These are phyloP conservation scores for Gadus macrocephalus DNA, from an alignment of 2,113 vertebrate genomes.

Conservation along the genomic window DNA sequence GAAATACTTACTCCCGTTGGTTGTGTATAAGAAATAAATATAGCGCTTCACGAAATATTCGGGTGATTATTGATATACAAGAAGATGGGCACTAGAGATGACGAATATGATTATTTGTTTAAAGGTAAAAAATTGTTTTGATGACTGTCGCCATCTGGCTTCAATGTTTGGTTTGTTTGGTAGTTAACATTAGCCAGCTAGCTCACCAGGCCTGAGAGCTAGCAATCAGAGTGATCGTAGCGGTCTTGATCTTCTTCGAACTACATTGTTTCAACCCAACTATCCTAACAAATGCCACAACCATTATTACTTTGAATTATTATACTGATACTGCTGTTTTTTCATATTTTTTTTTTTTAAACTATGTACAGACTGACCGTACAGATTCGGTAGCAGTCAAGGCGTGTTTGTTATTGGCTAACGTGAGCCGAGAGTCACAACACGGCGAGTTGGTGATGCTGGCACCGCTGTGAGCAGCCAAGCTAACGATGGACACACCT, in stretches of 20 bases:
- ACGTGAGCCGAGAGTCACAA: conserved; percentile 13
- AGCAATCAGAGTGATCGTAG: conserved; percentile 40
- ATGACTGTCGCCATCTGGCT: neutral
- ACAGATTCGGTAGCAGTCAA: neutral
- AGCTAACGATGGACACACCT: conserved; percentile 3
- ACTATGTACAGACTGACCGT: too few species aligned
- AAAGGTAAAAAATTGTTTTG: conserved; percentile 79
- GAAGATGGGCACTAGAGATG: conserved; percentile 91
- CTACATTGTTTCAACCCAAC: too few species aligned
- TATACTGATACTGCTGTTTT: too few species aligned
- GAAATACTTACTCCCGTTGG: conserved; percentile 51
- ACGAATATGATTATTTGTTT: conserved; percentile 97
- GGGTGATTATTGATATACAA: neutral
- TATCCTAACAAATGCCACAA: too few species aligned
- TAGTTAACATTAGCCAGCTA: conserved; percentile 19
- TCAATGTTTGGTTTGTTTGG: conserved; percentile 3
- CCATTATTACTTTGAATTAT: too few species aligned
- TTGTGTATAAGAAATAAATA: conserved; percentile 31
- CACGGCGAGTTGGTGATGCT: neutral
- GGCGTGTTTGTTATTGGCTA: conserved; percentile 35
- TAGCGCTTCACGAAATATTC: conserved; percentile 13
- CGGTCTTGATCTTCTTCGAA: neutral
- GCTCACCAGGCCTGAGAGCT: conserved; percentile 33
- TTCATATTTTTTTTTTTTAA: too few species aligned
- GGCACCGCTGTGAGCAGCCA: conserved; percentile 7